Base-by-base conservation (phyloP, 2,797 vertebrate genomes). In the Coregonus ussuriensis region DNA sequence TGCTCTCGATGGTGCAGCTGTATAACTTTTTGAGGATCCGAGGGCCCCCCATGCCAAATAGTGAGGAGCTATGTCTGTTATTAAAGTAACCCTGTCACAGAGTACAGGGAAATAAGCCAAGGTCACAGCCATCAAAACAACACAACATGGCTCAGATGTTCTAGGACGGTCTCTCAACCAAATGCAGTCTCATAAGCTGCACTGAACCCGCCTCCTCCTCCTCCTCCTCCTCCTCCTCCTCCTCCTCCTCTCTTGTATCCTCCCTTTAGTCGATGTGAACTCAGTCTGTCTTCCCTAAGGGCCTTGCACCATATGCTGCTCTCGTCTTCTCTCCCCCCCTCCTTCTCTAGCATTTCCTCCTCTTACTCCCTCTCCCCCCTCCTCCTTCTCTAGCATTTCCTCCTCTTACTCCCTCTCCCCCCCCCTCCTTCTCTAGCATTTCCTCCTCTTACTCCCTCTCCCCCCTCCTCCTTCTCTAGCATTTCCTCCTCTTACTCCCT, bases 131-230 rank as follows among this genome's bases (percentile, higher is more conserved):
- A 47, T 1, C 0, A 2, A 9, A 47, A 47, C 7, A 47, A 47
- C 7, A 47, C 41, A 47, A 9, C 7, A 9, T 47, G 41, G 41
- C 41, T 47, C 41, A 47, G 41, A 47, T 47, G 41, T 47, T 54
- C 16, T 54, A 63, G 62, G 25, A 63, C 4, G 37, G 83, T 83
- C 85, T 78, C 72, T 63, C 80, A 75, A 78, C 13, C 82, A 89
- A 82, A 88, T 78, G 81, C 82, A 85, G 82, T 88, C 72, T 89
- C 87, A 83, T 80, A 88, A 88, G 82, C 82, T 77, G 67, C 72
- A 71, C 78, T 71, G 82, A 85, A 81, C 21, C 21, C 1, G 83
- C 83, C 81, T 82, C 84, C 85, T 79, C 79, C 78, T 84, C 80
- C 86, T 0, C 84, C 80, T 86, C 82, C 81, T 66, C 25, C 72